Conservation (phyloP, 2,888 invertebrate genomes). For the Melanophora roralis region DNA sequence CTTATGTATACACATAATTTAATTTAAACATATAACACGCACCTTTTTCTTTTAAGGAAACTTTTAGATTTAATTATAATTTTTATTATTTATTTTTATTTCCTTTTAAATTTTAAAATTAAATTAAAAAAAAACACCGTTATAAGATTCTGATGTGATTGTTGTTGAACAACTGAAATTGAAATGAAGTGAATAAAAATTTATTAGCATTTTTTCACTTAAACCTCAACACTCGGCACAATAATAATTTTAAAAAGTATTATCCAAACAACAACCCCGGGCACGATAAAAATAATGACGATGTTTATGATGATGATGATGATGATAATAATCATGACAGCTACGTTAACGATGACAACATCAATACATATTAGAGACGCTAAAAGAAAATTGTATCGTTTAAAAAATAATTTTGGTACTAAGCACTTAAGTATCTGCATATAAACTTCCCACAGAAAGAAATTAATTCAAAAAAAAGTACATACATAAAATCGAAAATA, state of each 20-base stretch:
- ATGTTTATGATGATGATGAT: slow-evolving; percentile 26
- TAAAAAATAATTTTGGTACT: background rate
- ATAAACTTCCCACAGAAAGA: no score
- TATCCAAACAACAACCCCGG: slow-evolving; percentile 34
- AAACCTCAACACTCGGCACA: slow-evolving; percentile 22
- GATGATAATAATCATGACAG: background rate
- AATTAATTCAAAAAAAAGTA: no score
- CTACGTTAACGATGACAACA: background rate
- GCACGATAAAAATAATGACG: slow-evolving; percentile 39
- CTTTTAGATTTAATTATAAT: background rate
- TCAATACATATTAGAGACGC: background rate
- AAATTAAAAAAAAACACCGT: slow-evolving; percentile 12
- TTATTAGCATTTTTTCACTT: slow-evolving; percentile 50
- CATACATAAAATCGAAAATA: no score
- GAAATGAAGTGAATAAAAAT: slow-evolving; percentile 58
- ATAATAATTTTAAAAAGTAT: slow-evolving; percentile 36
- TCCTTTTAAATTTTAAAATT: background rate
- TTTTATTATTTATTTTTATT: background rate
- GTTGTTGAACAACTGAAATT: slow-evolving; percentile 50
- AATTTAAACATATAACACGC: slow-evolving; percentile 1
- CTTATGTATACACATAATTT: no score
- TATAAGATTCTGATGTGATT: slow-evolving; percentile 47
- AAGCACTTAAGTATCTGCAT: background rate
- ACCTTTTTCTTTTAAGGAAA: slow-evolving; percentile 23
- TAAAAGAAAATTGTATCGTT: background rate